Percentiles rank a stretch among this genome's conserved stretches.
Evolutionary conservation across 2,113 vertebrate genomes (phyloP).

Genomic region (Puffinus mauretanicus): DNA sequence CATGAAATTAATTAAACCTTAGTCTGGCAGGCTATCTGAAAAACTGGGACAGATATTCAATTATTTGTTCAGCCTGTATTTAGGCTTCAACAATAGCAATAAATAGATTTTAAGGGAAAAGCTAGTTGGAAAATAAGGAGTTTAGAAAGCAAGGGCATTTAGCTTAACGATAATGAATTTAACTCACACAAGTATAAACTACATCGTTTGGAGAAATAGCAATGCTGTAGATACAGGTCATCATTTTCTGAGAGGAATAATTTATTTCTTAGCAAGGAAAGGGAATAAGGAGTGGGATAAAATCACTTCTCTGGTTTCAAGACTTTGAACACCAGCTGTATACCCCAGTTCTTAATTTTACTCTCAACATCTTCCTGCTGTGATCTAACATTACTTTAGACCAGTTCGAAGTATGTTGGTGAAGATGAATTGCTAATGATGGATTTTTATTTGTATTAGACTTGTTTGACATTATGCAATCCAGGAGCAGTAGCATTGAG

Average conservation of each 20-base stretch:
- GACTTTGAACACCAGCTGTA: background rate
- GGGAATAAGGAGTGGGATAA: background rate
- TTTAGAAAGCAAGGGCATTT: background rate
- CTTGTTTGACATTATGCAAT: background rate
- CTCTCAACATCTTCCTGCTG: background rate
- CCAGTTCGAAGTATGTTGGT: background rate
- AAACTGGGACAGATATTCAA: background rate
- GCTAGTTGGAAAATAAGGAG: background rate
- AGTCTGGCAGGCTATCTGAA: background rate
- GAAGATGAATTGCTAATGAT: background rate
- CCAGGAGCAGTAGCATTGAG: fast-evolving
- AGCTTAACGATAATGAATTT: background rate
- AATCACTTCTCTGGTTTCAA: background rate
- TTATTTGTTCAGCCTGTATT: background rate
- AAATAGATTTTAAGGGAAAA: background rate
- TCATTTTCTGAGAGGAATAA: background rate
- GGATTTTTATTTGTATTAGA: background rate
- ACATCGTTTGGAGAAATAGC: background rate
- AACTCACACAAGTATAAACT: background rate
- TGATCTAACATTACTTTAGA: background rate
- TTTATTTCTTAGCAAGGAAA: background rate
- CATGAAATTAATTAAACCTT: background rate
- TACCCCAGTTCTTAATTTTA: background rate
- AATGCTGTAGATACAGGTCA: background rate
- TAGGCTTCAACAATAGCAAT: background rate